A percentile compares a stretch with the other conserved stretches of the same genome.
phyloP scores from a whole-genome alignment of 1,140 invertebrate genomes.

The Andricus grossulariae region DNA sequence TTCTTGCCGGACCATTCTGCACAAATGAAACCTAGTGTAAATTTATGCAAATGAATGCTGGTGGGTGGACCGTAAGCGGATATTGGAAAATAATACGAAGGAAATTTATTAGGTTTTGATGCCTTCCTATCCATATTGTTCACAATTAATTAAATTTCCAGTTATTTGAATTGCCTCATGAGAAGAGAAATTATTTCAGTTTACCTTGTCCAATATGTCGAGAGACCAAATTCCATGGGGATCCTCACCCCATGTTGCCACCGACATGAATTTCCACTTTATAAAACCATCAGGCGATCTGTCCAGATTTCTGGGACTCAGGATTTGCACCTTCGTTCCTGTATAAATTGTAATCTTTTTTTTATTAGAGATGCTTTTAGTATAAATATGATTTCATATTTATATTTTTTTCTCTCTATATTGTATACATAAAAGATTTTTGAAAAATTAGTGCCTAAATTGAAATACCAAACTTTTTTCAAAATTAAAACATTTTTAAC shows the following conservation, averaged over 20 bases:
- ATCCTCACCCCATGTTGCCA: conserved; percentile 94
- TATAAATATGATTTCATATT: too few species aligned
- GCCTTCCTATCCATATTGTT: not conserved
- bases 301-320: conserved; percentile 84
- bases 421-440: too few species aligned
- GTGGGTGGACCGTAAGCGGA: not conserved
- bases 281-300: conserved; percentile 83
- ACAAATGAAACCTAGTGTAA: conserved; percentile 36
- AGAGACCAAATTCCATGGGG: conserved; percentile 86
- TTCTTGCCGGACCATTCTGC: conserved; percentile 72
- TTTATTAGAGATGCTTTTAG: too few species aligned
- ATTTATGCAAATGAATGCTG: conserved; percentile 13
- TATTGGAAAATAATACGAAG: conserved; percentile 22
- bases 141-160: not conserved
- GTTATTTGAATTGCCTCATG: not conserved
- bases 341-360: conserved; percentile 33
- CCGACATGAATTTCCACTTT: conserved; percentile 92
- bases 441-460: too few species aligned
- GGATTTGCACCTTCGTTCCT: conserved; percentile 83
- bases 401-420: too few species aligned
- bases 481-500: too few species aligned
- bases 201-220: conserved; percentile 79
- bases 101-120: conserved; percentile 26
- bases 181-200: conserved; percentile 2
- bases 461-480: too few species aligned